Base-by-base conservation (phyloP, 23 tunicate genomes). In the Phallusia fumigata region DNA sequence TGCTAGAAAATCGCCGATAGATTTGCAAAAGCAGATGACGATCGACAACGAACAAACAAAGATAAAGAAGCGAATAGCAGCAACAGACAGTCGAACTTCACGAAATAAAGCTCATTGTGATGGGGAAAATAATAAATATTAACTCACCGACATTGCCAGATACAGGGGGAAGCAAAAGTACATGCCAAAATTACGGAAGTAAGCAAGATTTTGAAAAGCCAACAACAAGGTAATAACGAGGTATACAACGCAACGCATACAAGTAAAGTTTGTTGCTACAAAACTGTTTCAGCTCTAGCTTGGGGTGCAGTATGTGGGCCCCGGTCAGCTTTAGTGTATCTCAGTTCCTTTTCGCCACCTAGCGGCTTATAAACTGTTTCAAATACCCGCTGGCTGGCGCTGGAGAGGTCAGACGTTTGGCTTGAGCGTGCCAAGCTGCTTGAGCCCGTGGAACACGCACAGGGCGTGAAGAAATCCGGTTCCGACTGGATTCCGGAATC, bases 401-500 rank as follows among this genome's bases (percentile, higher is more conserved):
- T 58, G 69, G 69, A 58, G 28, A 6, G 77, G 30, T 74, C 40
- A 3, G 77, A 74, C 40, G 36, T 32, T 74, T 74, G 77, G 19
- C 77, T 33, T 74, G 77, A 32, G 22, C 40, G 34, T 13, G 36
- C 40, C 40, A 74, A 32, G 45, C 81, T 31, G 81, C 35, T 35
- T 30, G 58, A 84, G 3, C 76, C 82, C 75, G 74, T 87, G 18
- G 86, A 87, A 65, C 80, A 65, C 10, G 82, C 86, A 31, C 76
- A 76, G 18, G 31, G 35, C 0, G 78, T 76, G 33, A 84, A 80
- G 58, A 81, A 93, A 81, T 93, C 97, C 31, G 87, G 87, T 80
- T 93, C 97, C 19, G 97, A 93, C 49, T 93, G 97, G 35, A 93
- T 93, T 12, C 97, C 97, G 32, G 97, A 93, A 88, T 93, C 97